A percentile compares a stretch with the other conserved stretches of the same genome.
phyloP scores from a whole-genome alignment of 2,113 vertebrate species.

The Tenebrosternarchus preto region DNA sequence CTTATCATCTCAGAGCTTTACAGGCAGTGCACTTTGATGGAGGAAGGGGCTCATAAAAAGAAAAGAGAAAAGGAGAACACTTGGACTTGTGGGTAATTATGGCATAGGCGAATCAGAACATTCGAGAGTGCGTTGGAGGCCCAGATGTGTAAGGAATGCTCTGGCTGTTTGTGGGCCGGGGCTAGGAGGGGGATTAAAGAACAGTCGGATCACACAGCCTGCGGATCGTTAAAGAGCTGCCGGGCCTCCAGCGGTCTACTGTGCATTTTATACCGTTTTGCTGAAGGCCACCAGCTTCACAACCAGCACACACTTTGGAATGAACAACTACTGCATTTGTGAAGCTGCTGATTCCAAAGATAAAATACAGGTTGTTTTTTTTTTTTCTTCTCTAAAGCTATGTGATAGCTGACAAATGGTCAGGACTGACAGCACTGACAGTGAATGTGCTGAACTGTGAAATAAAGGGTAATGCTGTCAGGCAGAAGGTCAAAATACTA shows the following conservation, averaged over 20 bases:
- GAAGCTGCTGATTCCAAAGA: constrained; percentile 16
- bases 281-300: constrained; percentile 50
- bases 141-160: constrained; percentile 82
- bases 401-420: background rate
- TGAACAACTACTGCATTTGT: constrained; percentile 4
- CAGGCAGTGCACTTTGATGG: constrained; percentile 61
- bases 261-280: constrained; percentile 68
- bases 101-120: constrained; percentile 59
- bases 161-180: constrained; percentile 67
- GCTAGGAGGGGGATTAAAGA: constrained; percentile 52
- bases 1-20: constrained; percentile 65
- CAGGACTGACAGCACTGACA: constrained; percentile 9
- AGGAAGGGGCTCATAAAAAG: constrained; percentile 61
- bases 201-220: constrained; percentile 69
- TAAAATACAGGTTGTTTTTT: constrained; percentile 6
- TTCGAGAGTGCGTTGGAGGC: constrained; percentile 60
- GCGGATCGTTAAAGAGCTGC: constrained; percentile 75
- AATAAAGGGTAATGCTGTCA: background rate
- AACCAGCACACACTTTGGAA: constrained; percentile 26
- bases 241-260: constrained; percentile 67
- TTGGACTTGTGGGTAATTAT: constrained; percentile 75
- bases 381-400: no score
- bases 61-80: constrained; percentile 74
- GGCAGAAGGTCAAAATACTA: background rate
- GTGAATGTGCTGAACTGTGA: background rate